Percentiles rank a stretch among this genome's conserved stretches.
Conservation (phyloP, 1,140 invertebrate species). For the Eueides isabella region DNA sequence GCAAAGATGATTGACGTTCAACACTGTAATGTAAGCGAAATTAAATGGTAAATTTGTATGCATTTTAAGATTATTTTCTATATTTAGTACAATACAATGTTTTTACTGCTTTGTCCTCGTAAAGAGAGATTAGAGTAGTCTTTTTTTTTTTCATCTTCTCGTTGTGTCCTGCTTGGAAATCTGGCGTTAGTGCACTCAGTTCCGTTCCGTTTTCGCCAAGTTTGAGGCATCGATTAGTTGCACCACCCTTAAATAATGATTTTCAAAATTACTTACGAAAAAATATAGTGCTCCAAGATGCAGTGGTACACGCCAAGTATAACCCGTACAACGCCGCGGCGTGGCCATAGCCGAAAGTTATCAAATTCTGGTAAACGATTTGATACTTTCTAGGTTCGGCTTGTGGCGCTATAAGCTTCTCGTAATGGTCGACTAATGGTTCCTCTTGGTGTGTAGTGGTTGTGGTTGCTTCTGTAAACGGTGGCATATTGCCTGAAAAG, state of each 20-base stretch:
- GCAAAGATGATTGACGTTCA: too few species aligned
- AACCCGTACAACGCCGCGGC: conserved; percentile 88
- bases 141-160: too few species aligned
- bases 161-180: too few species aligned
- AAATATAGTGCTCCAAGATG: conserved; percentile 85
- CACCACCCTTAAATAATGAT: neutral
- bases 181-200: too few species aligned
- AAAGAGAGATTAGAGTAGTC: too few species aligned
- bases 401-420: conserved; percentile 51
- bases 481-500: neutral
- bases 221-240: too few species aligned
- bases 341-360: conserved; percentile 87
- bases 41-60: too few species aligned
- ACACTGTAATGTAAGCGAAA: too few species aligned
- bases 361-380: conserved; percentile 49
- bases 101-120: too few species aligned
- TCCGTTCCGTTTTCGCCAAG: too few species aligned
- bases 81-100: too few species aligned
- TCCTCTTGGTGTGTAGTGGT: neutral
- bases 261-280: conserved; percentile 86
- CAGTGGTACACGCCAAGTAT: conserved; percentile 87
- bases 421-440: neutral
- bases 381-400: conserved; percentile 50
- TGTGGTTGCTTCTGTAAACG: conserved; percentile 14
- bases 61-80: too few species aligned